Conservation (phyloP, 2,113 vertebrate species). For the Malurus cyaneus region DNA sequence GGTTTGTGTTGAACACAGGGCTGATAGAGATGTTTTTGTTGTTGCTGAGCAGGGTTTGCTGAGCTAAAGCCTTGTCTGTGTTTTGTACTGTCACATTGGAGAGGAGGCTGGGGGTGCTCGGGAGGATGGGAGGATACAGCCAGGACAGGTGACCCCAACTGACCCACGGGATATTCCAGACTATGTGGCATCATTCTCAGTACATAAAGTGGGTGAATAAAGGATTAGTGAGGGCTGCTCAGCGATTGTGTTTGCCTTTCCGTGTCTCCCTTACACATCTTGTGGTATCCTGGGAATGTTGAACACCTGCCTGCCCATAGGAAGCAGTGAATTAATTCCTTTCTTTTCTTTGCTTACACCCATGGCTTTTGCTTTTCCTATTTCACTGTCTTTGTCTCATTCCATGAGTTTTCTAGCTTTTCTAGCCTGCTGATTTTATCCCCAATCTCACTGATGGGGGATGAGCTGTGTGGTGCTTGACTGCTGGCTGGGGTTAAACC, state of each 20-base stretch:
- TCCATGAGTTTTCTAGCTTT: background rate
- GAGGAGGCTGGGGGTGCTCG: background rate
- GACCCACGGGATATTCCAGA: background rate
- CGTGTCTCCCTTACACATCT: accelerated
- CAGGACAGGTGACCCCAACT: background rate
- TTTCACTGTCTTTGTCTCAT: background rate
- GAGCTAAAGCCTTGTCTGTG: background rate
- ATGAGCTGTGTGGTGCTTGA: background rate
- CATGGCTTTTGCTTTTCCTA: background rate
- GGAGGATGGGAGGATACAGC: background rate
- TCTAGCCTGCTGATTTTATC: background rate
- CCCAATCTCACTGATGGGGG: accelerated
- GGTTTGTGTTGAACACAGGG: background rate
- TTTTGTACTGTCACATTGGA: background rate
- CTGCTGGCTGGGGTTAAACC: background rate
- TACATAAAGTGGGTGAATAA: background rate
- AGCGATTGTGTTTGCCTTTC: background rate
- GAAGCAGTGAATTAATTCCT: background rate
- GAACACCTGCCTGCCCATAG: background rate
- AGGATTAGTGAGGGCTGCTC: background rate
- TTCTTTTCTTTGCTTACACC: background rate
- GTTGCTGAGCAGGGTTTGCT: background rate
- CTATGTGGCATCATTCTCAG: background rate
- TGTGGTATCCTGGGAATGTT: background rate
- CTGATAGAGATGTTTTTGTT: background rate